These are phyloP conservation scores for Stictocephala bisonia DNA, from an alignment of 2,888 invertebrate genomes.

Conservation along the genomic window DNA sequence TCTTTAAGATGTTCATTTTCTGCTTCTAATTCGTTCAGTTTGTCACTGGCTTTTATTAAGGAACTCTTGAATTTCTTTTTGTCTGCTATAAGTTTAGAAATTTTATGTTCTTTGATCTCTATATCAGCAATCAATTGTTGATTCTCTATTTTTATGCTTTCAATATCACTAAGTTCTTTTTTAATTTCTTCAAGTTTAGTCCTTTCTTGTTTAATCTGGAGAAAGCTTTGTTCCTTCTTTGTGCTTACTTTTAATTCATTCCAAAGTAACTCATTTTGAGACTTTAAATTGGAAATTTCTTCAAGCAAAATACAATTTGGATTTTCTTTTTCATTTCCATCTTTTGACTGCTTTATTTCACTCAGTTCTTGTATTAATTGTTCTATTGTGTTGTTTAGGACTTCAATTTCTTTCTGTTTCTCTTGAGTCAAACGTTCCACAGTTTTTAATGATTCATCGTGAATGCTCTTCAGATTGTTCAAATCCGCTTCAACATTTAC, in stretches of 20 bases:
- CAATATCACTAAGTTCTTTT: conserved; percentile 3
- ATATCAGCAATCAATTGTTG: not conserved
- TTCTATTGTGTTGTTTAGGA: not conserved
- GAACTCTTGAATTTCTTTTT: conserved; percentile 6
- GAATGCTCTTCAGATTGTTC: too few relatives aligned
- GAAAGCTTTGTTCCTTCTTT: not conserved
- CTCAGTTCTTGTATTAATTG: not conserved
- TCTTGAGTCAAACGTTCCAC: not conserved
- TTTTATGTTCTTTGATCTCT: not conserved
- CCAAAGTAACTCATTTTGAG: conserved; percentile 27
- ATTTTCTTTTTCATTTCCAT: not conserved
- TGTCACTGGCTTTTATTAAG: conserved; percentile 21
- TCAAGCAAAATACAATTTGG: not conserved
- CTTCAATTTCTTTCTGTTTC: not conserved
- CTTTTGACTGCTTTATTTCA: not conserved
- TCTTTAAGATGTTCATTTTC: not conserved
- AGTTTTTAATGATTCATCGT: too few relatives aligned
- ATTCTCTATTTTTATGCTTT: not conserved
- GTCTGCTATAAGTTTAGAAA: not conserved
- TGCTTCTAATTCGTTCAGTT: conserved; percentile 8
- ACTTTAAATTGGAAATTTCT: not conserved
- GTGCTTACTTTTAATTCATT: conserved; percentile 16
- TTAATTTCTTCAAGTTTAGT: conserved; percentile 19
- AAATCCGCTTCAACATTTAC: too few relatives aligned
- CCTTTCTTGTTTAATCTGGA: not conserved